Evolutionary conservation across 2,113 vertebrate genomes (phyloP), one percentile per base, ranked within the genome.

Genomic region (Prunella himalayana): DNA sequence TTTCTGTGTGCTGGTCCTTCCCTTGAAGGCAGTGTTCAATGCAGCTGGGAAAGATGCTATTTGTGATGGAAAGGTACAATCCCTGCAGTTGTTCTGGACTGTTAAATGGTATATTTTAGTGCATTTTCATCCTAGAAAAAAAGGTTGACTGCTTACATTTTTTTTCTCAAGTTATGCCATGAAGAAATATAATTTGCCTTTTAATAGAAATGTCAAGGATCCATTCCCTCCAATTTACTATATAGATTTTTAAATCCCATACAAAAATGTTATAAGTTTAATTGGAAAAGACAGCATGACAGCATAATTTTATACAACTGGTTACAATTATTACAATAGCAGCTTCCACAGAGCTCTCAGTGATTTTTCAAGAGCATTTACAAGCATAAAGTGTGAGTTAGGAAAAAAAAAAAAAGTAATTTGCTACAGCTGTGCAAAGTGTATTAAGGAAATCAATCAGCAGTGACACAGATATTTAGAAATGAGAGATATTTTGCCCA

Each of bases 251-350:
- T 79, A 87, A 53, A 70, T 19, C 22, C 49, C 83, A 68, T 57
- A 86, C 37, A 76, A 86, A 93, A 89, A 81, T 50, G 18, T 71
- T 87, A 10, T 41, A 57, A 61, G 41, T 91, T 94, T 92, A 95
- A 95, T 94, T 84, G 83, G 61, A 95, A 94, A 69, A 92, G 89
- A 92, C 91, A 96, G 84, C 81, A 87, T 79, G 88, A 82, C 88
- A 91, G 80, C 56, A 53, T 79, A 71, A 91, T 94, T 95, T 94
- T 89, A 85, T 68, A 84, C 30, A 89, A 92, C 83, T 84, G 41
- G 80, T 91, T 91, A 76, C 83, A 89, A 89, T 91, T 93, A 92
- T 53, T 86, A 91, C 88, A 94, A 84, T 65, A 69, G 81, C 81
- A 85, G 84, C 65, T 89, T 95, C 91, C 61, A 76, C 51, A 61